Evolutionary conservation across 1,140 invertebrate species (phyloP).

Genomic region (Streblospio benedicti): DNA sequence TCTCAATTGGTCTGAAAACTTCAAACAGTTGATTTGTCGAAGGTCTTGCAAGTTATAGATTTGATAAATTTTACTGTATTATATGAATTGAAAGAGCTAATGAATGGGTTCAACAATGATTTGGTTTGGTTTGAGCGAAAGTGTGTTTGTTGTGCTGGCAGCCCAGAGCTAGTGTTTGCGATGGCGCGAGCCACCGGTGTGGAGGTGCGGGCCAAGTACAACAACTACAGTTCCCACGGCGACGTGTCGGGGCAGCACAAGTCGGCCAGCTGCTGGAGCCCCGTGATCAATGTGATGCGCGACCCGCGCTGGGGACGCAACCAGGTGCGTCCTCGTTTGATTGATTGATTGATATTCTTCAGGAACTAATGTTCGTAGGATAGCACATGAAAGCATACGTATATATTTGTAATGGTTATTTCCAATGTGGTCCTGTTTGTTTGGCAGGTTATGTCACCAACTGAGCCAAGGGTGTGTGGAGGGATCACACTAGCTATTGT

Average conservation of each 20-base stretch:
- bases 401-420: too few relatives aligned
- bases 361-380: too few relatives aligned
- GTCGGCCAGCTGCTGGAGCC: slow-evolving; percentile 39
- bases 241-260: slow-evolving; percentile 28
- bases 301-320: slow-evolving; percentile 42
- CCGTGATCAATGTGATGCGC: slow-evolving; percentile 42
- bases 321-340: slow-evolving; percentile 29
- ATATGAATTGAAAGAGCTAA: background rate
- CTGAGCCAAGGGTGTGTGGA: too few relatives aligned
- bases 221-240: slow-evolving; percentile 26
- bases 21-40: too few relatives aligned
- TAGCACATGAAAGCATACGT: too few relatives aligned
- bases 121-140: background rate
- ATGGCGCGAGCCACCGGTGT: slow-evolving; percentile 33
- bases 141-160: slow-evolving; percentile 11
- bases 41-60: too few relatives aligned
- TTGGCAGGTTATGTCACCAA: too few relatives aligned
- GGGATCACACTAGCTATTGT: too few relatives aligned
- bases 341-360: too few relatives aligned
- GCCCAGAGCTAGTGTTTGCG: slow-evolving; percentile 23
- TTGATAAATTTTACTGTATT: too few relatives aligned
- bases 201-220: slow-evolving; percentile 40
- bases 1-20: too few relatives aligned
- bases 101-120: background rate
- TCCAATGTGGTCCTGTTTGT: too few relatives aligned